Evolutionary conservation across 2,888 invertebrate genomes (phyloP).

Genomic region (Xestobium rufovillosum): DNA sequence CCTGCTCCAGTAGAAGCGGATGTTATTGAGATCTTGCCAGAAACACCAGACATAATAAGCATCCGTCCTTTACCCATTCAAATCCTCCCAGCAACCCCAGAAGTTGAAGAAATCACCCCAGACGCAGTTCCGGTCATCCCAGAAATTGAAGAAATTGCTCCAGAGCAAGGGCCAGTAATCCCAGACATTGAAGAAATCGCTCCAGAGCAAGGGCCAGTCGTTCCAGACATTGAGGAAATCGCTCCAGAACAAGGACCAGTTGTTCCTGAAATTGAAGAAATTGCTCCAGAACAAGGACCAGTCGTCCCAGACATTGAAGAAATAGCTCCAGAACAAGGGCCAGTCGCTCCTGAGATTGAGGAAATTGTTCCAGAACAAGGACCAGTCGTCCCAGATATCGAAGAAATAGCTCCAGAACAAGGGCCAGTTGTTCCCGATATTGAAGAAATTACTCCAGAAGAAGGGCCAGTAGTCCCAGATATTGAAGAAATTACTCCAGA

Average conservation of each 20-base stretch:
- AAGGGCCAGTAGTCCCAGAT: background rate
- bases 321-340: too few species aligned
- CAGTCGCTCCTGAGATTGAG: too few species aligned
- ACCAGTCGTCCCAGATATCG: background rate
- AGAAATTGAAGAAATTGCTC: background rate
- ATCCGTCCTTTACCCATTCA: background rate
- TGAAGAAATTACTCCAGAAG: background rate
- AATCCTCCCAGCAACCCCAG: background rate
- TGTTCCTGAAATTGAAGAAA: background rate
- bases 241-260: too few species aligned
- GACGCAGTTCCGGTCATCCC: conserved; percentile 1
- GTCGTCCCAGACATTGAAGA: too few species aligned
- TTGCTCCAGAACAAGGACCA: too few species aligned
- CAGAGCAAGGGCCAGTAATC: background rate
- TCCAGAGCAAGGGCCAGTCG: background rate
- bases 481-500: background rate
- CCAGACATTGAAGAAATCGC: background rate
- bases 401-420: background rate
- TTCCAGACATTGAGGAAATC: conserved; percentile 1
- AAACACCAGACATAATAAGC: background rate
- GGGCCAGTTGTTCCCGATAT: background rate
- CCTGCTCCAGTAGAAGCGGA: background rate
- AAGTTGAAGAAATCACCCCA: background rate
- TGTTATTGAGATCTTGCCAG: background rate
- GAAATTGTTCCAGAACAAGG: too few species aligned